Conservation (phyloP, 2,113 vertebrate species). For the Lepisosteus osseus region DNA sequence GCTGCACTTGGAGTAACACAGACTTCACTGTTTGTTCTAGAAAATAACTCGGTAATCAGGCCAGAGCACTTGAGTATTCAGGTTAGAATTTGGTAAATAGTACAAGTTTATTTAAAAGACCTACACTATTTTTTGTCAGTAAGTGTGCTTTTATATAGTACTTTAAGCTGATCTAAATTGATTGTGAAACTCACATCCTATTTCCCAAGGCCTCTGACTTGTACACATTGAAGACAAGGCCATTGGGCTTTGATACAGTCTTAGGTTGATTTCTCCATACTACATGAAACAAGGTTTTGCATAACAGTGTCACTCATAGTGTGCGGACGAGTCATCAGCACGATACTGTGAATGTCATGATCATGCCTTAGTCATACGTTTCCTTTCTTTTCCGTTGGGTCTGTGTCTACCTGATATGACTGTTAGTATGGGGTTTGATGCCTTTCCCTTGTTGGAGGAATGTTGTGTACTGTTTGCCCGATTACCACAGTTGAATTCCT, state of each 20-base stretch:
- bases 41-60: slow-evolving; percentile 27
- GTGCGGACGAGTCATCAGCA: slow-evolving; percentile 22
- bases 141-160: too few relatives aligned
- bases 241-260: neutral
- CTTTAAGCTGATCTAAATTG: too few relatives aligned
- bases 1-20: slow-evolving; percentile 5
- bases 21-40: slow-evolving; percentile 14
- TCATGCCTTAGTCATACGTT: slow-evolving; percentile 1
- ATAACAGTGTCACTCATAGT: slow-evolving; percentile 1
- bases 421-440: too few relatives aligned
- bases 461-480: too few relatives aligned
- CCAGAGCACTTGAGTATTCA: slow-evolving; percentile 13
- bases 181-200: too few relatives aligned
- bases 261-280: neutral
- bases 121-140: too few relatives aligned
- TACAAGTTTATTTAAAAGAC: neutral
- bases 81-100: slow-evolving; percentile 17
- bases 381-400: neutral
- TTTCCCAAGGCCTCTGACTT: too few relatives aligned
- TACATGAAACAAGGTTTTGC: slow-evolving; percentile 14
- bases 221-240: too few relatives aligned
- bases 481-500: too few relatives aligned
- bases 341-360: neutral
- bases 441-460: too few relatives aligned
- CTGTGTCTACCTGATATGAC: too few relatives aligned